Conservation (phyloP, 2,888 invertebrate genomes). For the Drosophila multiciliata region DNA sequence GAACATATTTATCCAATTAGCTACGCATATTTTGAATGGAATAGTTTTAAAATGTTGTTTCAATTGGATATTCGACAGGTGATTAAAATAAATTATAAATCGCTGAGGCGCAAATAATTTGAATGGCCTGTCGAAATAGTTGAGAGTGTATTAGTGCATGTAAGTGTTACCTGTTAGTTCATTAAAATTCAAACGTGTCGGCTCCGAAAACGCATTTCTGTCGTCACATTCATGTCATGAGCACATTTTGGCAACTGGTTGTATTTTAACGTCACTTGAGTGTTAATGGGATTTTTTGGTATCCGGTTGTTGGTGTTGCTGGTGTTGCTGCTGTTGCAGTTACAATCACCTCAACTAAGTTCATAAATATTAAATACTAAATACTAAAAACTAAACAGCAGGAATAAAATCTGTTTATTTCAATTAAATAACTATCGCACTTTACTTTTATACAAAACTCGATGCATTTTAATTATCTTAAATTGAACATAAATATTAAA, state of each 20-base stretch:
- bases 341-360: neutral
- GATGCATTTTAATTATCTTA: neutral
- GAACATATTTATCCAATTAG: conserved; percentile 10
- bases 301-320: conserved; percentile 53
- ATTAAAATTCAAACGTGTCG: conserved; percentile 34
- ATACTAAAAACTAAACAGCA: neutral
- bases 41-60: neutral
- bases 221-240: conserved; percentile 59
- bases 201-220: conserved; percentile 49
- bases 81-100: conserved; percentile 8
- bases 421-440: neutral
- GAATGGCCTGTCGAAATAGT: conserved; percentile 24
- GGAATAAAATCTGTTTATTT: neutral
- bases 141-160: conserved; percentile 3
- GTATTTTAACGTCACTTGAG: conserved; percentile 46
- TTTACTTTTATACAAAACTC: neutral
- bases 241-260: conserved; percentile 49
- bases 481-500: neutral
- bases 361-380: neutral
- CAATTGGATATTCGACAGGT: neutral
- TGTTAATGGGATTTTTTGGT: conserved; percentile 50
- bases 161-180: conserved; percentile 21
- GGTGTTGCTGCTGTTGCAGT: conserved; percentile 8
- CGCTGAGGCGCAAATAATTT: conserved; percentile 4
- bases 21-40: neutral